Evolutionary conservation across 2,113 vertebrate genomes (phyloP).

Genomic region (Anhinga rufa): DNA sequence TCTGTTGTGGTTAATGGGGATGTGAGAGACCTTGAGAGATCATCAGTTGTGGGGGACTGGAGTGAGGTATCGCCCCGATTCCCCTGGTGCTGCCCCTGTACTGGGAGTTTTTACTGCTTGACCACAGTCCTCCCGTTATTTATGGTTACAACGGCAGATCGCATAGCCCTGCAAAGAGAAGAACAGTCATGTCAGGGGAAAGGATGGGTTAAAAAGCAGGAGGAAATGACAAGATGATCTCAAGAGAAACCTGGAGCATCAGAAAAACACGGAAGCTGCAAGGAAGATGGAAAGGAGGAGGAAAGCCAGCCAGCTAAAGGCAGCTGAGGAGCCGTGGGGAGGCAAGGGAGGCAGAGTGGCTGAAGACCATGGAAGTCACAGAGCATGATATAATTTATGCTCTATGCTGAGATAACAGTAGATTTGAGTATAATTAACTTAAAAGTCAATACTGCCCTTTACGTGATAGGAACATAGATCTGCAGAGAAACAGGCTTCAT

Average conservation of each 20-base stretch:
- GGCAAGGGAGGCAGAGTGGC: not conserved
- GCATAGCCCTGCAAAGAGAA: not conserved
- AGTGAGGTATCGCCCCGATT: accelerated
- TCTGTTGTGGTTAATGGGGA: not conserved
- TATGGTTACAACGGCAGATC: not conserved
- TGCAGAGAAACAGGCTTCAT: slow-evolving; percentile 33
- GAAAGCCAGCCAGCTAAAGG: not conserved
- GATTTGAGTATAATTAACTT: slow-evolving; percentile 44
- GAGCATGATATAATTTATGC: not conserved
- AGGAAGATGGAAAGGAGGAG: not conserved
- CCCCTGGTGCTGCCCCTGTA: not conserved
- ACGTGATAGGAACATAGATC: slow-evolving; percentile 26
- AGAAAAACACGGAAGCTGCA: not conserved
- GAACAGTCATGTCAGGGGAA: not conserved
- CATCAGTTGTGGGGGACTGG: accelerated
- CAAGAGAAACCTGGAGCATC: slow-evolving; percentile 3
- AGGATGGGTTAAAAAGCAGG: not conserved
- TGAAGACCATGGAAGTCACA: not conserved
- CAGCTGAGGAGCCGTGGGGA: not conserved
- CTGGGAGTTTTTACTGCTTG: not conserved
- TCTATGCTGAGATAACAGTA: slow-evolving; percentile 20
- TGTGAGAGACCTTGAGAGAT: not conserved
- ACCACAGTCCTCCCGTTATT: not conserved
- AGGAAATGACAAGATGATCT: not conserved
- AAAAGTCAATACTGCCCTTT: slow-evolving; percentile 54